A percentile compares a stretch with the other conserved stretches of the same genome.
phyloP scores from a whole-genome alignment of 1,140 invertebrate species.

The Drosophila virilis region DNA sequence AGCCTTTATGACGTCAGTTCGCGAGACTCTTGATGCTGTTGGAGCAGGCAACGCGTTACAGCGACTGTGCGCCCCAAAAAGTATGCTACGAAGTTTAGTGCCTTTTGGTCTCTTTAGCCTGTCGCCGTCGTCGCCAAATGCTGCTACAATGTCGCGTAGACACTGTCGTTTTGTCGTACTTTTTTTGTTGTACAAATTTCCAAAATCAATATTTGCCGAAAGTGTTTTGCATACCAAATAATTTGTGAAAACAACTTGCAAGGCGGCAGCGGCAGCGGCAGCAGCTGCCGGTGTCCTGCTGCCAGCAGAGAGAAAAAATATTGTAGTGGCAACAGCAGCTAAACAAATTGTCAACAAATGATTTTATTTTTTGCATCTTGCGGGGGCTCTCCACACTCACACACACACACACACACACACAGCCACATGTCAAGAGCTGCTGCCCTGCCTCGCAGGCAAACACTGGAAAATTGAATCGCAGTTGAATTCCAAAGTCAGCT shows the following conservation, averaged over 20 bases:
- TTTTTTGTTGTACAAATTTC: constrained; percentile 74
- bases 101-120: constrained; percentile 28
- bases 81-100: constrained; percentile 68
- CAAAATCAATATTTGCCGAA: constrained; percentile 83
- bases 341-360: constrained; percentile 83
- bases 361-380: constrained; percentile 72
- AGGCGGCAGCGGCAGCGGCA: constrained; percentile 22
- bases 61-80: constrained; percentile 42
- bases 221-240: constrained; percentile 83
- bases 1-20: constrained; percentile 74
- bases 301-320: constrained; percentile 38
- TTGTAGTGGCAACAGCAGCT: constrained; percentile 80
- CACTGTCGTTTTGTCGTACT: constrained; percentile 31
- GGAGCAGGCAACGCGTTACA: background rate
- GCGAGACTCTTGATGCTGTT: constrained; percentile 52
- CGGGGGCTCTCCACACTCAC: constrained; percentile 21
- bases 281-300: background rate
- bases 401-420: constrained; percentile 32
- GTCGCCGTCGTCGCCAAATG: constrained; percentile 51
- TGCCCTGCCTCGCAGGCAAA: constrained; percentile 66
- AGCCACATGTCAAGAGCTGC: constrained; percentile 36
- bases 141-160: constrained; percentile 70
- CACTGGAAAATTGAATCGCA: constrained; percentile 67
- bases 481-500: constrained; percentile 42
- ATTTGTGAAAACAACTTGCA: constrained; percentile 79